Evolutionary conservation across 2,113 vertebrate species (phyloP).

Genomic region (Odontophorus gujanensis): DNA sequence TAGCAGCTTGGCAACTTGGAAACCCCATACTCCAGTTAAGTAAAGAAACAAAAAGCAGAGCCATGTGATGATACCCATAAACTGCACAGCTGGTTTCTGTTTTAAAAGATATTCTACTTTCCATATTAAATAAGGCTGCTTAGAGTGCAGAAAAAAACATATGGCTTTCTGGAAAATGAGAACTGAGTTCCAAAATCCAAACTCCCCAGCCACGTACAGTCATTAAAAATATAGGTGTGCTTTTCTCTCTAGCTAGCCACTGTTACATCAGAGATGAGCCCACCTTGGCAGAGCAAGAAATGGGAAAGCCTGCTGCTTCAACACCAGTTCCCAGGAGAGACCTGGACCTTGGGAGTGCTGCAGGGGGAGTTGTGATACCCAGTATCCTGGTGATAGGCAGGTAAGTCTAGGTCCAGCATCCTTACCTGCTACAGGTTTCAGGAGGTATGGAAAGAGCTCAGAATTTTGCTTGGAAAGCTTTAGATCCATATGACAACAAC

Average conservation of each 20-base stretch:
- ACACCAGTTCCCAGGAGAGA: not conserved
- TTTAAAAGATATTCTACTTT: conserved; percentile 74
- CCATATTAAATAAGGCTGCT: conserved; percentile 67
- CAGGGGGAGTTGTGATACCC: not conserved
- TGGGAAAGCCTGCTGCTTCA: not conserved
- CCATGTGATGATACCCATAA: conserved; percentile 68
- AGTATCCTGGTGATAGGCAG: accelerated
- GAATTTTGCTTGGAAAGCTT: not conserved
- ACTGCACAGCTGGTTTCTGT: conserved; percentile 72
- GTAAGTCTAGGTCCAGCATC: not conserved
- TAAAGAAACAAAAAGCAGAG: conserved; percentile 62
- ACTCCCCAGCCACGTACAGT: not conserved
- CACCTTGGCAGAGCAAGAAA: not conserved
- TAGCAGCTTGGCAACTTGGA: conserved; percentile 72
- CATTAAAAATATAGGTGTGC: conserved; percentile 34
- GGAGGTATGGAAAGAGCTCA: not conserved
- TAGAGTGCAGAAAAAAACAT: conserved; percentile 34
- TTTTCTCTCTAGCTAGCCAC: conserved; percentile 11
- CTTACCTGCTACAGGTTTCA: not conserved
- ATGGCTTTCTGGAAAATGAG: conserved; percentile 37
- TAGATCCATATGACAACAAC: not conserved
- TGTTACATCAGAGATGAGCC: not conserved
- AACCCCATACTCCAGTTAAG: conserved; percentile 59
- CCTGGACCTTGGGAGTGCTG: not conserved
- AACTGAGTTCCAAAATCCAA: conserved; percentile 32